Conservation (phyloP, 2,888 invertebrate species). For the Taphrorychus bicolor region DNA sequence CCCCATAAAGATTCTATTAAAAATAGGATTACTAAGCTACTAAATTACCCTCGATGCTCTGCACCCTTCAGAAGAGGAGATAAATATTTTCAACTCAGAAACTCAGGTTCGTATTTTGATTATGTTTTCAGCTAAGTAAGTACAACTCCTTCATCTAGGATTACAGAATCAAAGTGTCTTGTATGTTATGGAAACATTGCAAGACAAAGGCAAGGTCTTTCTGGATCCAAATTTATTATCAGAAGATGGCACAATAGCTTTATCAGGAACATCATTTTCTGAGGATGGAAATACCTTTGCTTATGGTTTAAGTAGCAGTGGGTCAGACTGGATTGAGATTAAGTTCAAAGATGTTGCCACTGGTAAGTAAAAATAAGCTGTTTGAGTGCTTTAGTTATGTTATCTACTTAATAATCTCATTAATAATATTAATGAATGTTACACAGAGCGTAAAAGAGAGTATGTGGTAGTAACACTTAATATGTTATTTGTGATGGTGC, state of each 20-base stretch:
- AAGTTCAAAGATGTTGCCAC: conserved; percentile 79
- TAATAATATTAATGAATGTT: too few relatives aligned
- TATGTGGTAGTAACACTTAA: too few relatives aligned
- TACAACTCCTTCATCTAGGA: conserved; percentile 62
- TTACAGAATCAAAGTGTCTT: conserved; percentile 97
- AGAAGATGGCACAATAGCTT: conserved; percentile 87
- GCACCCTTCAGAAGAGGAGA: conserved; percentile 84
- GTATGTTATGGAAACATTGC: conserved; percentile 81
- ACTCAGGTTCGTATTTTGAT: conserved; percentile 65
- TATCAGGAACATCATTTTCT: conserved; percentile 80
- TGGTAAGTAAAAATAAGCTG: conserved; percentile 62
- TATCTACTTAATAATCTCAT: too few relatives aligned
- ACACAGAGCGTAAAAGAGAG: too few relatives aligned
- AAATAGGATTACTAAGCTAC: conserved; percentile 82
- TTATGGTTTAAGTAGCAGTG: conserved; percentile 90
- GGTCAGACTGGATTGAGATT: conserved; percentile 96
- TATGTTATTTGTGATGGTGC: too few relatives aligned
- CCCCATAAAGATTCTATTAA: conserved; percentile 76
- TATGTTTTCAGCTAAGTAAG: not conserved
- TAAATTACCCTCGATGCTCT: conserved; percentile 97
- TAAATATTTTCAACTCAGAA: conserved; percentile 90
- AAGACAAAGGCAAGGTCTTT: conserved; percentile 82
- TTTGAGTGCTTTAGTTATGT: too few relatives aligned
- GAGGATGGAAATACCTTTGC: conserved; percentile 90
- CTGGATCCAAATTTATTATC: conserved; percentile 95